Evolutionary conservation across 2,888 invertebrate species (phyloP).

Genomic region (Hypena proboscidalis): DNA sequence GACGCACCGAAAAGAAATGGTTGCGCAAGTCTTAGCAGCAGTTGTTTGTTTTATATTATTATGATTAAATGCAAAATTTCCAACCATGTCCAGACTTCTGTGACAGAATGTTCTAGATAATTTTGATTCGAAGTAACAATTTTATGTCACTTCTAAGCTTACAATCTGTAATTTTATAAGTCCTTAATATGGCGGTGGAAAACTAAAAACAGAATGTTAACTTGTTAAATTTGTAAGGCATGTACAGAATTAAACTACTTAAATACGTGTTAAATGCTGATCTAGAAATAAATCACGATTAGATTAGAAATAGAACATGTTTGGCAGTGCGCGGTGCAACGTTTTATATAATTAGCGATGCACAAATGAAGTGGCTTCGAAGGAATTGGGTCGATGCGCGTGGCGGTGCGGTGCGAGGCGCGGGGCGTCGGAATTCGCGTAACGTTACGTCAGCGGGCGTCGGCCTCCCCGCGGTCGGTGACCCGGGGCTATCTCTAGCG

Average conservation of each 20-base stretch:
- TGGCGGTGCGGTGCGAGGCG: conserved; percentile 51
- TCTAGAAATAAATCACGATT: conserved; percentile 57
- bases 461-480: conserved; percentile 81
- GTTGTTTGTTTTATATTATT: too few relatives aligned
- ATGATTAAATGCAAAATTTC: too few relatives aligned
- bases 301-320: conserved; percentile 74
- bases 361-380: conserved; percentile 80
- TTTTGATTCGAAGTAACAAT: too few relatives aligned
- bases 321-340: conserved; percentile 67
- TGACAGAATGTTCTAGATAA: too few relatives aligned
- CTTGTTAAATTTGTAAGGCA: background rate
- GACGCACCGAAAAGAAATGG: too few relatives aligned
- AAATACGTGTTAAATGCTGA: conserved; percentile 34
- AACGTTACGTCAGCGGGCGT: conserved; percentile 84
- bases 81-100: too few relatives aligned
- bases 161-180: too few relatives aligned
- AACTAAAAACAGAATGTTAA: too few relatives aligned
- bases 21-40: too few relatives aligned
- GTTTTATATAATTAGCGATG: conserved; percentile 80
- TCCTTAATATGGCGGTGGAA: too few relatives aligned
- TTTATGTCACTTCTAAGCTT: too few relatives aligned
- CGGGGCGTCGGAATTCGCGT: conserved; percentile 78
- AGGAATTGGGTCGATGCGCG: conserved; percentile 81
- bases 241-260: conserved; percentile 17
- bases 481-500: conserved; percentile 81